Conservation (phyloP, 2,797 vertebrate species). For the Adelosebastes latens region DNA sequence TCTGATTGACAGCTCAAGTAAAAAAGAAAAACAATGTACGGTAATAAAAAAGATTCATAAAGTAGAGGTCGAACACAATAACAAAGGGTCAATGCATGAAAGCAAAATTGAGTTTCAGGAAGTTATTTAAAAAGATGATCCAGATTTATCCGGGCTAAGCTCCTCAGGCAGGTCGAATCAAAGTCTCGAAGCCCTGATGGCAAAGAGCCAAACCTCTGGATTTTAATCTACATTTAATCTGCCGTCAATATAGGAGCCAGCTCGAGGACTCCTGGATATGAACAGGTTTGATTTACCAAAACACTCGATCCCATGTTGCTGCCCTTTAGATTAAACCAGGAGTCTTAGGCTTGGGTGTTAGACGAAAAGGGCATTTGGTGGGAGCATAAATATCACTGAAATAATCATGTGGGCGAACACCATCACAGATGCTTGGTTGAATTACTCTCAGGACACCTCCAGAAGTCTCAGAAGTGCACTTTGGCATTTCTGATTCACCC, state of each 20-base stretch:
- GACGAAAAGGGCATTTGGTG: slow-evolving; percentile 56
- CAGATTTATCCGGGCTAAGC: slow-evolving; percentile 17
- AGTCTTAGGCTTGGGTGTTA: background rate
- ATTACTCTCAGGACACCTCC: slow-evolving; percentile 42
- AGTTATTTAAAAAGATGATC: slow-evolving; percentile 32
- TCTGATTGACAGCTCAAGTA: background rate
- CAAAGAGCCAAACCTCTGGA: background rate
- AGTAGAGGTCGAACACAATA: background rate
- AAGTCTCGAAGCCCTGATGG: background rate
- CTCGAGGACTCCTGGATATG: background rate
- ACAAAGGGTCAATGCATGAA: slow-evolving; percentile 11
- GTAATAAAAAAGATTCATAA: background rate
- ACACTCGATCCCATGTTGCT: background rate
- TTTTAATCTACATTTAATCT: slow-evolving; percentile 34
- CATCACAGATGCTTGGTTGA: slow-evolving; percentile 24
- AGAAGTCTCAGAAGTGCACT: slow-evolving; percentile 35
- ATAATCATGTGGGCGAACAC: slow-evolving; percentile 48
- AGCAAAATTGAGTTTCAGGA: slow-evolving; percentile 5
- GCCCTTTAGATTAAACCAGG: slow-evolving; percentile 26
- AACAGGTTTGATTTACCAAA: slow-evolving; percentile 14
- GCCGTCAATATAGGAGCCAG: background rate
- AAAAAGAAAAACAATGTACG: background rate
- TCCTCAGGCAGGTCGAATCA: slow-evolving; percentile 6
- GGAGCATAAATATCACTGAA: slow-evolving; percentile 48
- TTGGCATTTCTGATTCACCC: slow-evolving; percentile 51